Conservation (phyloP, 2,797 vertebrate species). For the Urophycis tenuis region DNA sequence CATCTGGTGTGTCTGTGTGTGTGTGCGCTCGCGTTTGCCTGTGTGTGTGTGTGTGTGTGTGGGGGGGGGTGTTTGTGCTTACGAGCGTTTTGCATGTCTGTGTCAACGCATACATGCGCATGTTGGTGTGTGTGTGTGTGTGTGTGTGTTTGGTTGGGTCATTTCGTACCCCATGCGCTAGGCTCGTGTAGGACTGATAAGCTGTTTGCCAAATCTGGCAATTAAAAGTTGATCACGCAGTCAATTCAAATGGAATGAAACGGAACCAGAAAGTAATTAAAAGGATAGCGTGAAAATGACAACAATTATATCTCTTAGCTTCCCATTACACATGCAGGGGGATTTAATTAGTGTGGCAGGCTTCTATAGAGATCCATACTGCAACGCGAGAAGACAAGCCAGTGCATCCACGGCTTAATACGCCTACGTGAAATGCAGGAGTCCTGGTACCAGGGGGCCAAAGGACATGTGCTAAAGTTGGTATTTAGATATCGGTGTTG, state of each 20-base stretch:
- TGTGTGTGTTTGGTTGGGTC: slow-evolving; percentile 60
- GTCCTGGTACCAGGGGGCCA: neutral
- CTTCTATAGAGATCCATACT: slow-evolving; percentile 51
- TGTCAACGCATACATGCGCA: slow-evolving; percentile 6
- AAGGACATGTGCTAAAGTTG: slow-evolving; percentile 14
- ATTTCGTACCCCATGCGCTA: slow-evolving; percentile 63
- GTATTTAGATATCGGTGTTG: slow-evolving; percentile 54
- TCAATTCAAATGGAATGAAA: slow-evolving; percentile 78
- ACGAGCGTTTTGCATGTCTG: neutral
- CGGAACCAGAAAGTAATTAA: slow-evolving; percentile 80
- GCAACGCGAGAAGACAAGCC: slow-evolving; percentile 20
- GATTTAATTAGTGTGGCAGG: slow-evolving; percentile 70
- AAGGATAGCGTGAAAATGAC: slow-evolving; percentile 69
- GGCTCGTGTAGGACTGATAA: slow-evolving; percentile 71
- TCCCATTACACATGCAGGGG: slow-evolving; percentile 64
- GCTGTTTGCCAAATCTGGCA: slow-evolving; percentile 69
- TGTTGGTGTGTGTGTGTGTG: slow-evolving; percentile 20
- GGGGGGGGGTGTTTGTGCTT: slow-evolving; percentile 22
- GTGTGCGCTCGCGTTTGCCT: slow-evolving; percentile 19
- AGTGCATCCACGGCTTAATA: neutral
- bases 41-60: slow-evolving; percentile 29
- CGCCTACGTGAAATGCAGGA: neutral
- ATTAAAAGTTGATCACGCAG: slow-evolving; percentile 77
- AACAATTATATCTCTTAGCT: slow-evolving; percentile 76
- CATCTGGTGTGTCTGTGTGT: slow-evolving; percentile 34